Evolutionary conservation across 2,888 invertebrate species (phyloP).

Genomic region (Troglohyphantes excavatus): DNA sequence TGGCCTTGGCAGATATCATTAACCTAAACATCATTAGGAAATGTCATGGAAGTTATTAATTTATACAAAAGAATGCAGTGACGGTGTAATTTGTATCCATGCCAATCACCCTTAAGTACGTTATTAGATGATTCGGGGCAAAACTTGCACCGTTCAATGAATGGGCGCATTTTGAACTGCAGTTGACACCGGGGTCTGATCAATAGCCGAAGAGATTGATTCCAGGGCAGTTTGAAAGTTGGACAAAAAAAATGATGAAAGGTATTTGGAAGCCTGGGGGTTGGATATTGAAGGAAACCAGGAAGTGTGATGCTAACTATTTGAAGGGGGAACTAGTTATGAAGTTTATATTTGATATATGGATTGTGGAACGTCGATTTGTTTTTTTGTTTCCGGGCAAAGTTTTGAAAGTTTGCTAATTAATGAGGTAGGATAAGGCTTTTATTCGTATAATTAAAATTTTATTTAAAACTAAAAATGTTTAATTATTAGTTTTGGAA

Average conservation of each 20-base stretch:
- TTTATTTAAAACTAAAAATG: too few species aligned
- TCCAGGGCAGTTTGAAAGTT: neutral
- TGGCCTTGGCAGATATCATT: slow-evolving; percentile 76
- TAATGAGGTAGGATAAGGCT: too few species aligned
- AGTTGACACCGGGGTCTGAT: slow-evolving; percentile 17
- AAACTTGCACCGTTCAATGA: neutral
- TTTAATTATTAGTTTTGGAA: too few species aligned
- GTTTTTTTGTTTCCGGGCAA: too few species aligned
- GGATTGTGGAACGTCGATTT: too few species aligned
- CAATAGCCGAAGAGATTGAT: neutral
- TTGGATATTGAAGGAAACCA: neutral
- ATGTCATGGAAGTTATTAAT: slow-evolving; percentile 77
- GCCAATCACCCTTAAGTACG: slow-evolving; percentile 68
- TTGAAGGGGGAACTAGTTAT: too few species aligned
- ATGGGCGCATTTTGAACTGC: slow-evolving; percentile 33
- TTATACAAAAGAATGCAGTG: slow-evolving; percentile 77
- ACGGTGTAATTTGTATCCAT: slow-evolving; percentile 71
- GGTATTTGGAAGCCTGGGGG: neutral
- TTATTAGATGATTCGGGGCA: slow-evolving; percentile 61
- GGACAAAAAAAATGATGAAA: neutral
- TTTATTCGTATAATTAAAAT: too few species aligned
- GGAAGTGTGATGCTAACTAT: neutral
- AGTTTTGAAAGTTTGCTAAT: too few species aligned
- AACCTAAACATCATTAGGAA: slow-evolving; percentile 71
- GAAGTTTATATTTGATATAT: too few species aligned